Conservation (phyloP, 2,113 vertebrate species). For the Anolis sagrei region DNA sequence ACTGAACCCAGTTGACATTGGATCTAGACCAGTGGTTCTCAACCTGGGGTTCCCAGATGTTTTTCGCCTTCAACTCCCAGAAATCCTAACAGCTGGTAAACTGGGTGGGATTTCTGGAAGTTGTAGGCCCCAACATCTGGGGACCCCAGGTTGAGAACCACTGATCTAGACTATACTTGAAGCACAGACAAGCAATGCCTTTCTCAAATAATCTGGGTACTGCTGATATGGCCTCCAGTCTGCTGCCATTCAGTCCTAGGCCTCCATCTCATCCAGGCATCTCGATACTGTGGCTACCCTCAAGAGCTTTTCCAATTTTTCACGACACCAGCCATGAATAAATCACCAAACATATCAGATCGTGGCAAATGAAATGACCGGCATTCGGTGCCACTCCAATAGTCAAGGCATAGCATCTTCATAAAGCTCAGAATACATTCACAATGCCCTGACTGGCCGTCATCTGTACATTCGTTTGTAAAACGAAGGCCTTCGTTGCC, state of each 20-base stretch:
- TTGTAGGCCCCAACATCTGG: no score
- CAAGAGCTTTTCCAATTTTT: slow-evolving; percentile 74
- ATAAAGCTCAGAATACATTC: slow-evolving; percentile 28
- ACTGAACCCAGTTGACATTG: no score
- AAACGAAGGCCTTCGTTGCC: not conserved
- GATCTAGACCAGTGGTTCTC: no score
- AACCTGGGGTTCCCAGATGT: no score
- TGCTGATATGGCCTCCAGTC: no score
- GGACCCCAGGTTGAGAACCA: no score
- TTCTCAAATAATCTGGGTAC: no score
- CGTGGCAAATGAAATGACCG: slow-evolving; percentile 69
- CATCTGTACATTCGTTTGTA: not conserved
- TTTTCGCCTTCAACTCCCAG: no score
- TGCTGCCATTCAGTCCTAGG: slow-evolving; percentile 58
- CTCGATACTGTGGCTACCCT: slow-evolving; percentile 60
- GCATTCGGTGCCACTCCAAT: slow-evolving; percentile 54
- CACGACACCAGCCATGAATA: slow-evolving; percentile 76
- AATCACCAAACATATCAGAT: slow-evolving; percentile 74
- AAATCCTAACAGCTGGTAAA: no score
- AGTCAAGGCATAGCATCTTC: slow-evolving; percentile 61
- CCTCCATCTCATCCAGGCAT: slow-evolving; percentile 61
- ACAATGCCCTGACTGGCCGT: not conserved
- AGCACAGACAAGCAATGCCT: no score
- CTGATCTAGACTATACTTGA: no score
- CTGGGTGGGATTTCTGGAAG: no score